Base-by-base conservation (phyloP, 35 echinoderm and acorn worm species). In the Anneissia japonica region DNA sequence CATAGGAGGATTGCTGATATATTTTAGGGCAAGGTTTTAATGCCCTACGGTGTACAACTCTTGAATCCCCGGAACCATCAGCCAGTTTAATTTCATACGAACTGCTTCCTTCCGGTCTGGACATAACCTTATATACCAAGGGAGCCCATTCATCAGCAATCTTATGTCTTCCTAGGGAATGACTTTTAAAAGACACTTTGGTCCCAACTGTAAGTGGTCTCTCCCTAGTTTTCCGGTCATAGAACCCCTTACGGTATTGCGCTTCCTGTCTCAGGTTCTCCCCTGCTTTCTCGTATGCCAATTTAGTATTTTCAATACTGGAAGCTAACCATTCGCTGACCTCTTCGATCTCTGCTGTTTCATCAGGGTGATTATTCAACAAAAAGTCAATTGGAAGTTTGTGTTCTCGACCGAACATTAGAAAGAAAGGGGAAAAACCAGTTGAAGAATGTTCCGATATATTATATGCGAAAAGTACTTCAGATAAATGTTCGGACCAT, bases 401-500 rank as follows among this genome's bases (percentile, higher is more conserved):
- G 0, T 84, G 84, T 19, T 91, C 78, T 35, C 90, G 30, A 4
- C 90, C 46, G 45, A 87, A 91, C 84, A 91, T 87, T 31, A 87
- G 76, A 29, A 31, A 91, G 26, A 81, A 87, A 6, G 84, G 73
- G n/a, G 76, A n/a, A 72, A 31, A 87, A 23, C 84, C 55, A 19
- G 90, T 87, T n/a, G 85, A 86, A 19, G 77, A 40, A 72, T 92
- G 84, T 31, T 28, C 32, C 0, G 90, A 74, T 4, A 78, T 35
- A 46, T 92, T 92, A 35, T 87, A 92, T 0, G 85, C 84, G 88
- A 82, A 77, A 29, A 92, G 30, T 29, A 92, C 46, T 72, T 92
- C 78, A 23, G 84, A 46, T 11, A n/a, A n/a, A n/a, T n/a, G n/a
- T n/a, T n/a, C n/a, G n/a, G n/a, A n/a, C n/a, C n/a, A n/a, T n/a